Evolutionary conservation across 2,113 vertebrate species (phyloP).

Genomic region (Siphamia tubifer): DNA sequence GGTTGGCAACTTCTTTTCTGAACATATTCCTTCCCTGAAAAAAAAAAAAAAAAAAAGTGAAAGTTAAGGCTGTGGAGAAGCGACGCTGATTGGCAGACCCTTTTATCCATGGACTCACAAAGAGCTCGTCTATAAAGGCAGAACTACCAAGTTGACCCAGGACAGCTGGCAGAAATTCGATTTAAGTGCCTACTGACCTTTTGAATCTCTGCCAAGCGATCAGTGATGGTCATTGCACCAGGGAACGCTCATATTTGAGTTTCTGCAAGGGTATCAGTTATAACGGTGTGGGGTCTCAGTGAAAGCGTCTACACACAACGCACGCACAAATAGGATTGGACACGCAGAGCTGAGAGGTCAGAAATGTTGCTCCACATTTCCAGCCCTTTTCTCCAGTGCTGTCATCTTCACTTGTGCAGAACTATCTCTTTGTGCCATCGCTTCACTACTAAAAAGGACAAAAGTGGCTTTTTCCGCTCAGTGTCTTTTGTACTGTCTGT

Average conservation of each 20-base stretch:
- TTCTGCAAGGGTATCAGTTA: background rate
- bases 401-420: background rate
- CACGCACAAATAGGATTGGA: constrained; percentile 5
- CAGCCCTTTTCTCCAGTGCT: background rate
- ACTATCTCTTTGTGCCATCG: background rate
- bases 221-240: background rate
- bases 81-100: background rate
- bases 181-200: constrained; percentile 46
- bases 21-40: background rate
- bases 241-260: background rate
- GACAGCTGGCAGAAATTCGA: constrained; percentile 31
- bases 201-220: constrained; percentile 19
- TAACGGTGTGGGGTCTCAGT: background rate
- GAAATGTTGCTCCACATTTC: background rate
- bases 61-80: background rate
- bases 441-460: background rate
- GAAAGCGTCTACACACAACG: too few species aligned
- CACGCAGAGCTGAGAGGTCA: background rate
- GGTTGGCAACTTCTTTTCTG: background rate
- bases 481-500: background rate
- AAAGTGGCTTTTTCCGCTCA: background rate
- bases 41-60: background rate
- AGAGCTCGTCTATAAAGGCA: constrained; percentile 16
- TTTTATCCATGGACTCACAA: constrained; percentile 25
- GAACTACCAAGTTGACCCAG: background rate